A percentile compares a stretch with the other conserved stretches of the same genome.
phyloP scores from a whole-genome alignment of 2,797 vertebrate genomes.

The Mycteria americana region DNA sequence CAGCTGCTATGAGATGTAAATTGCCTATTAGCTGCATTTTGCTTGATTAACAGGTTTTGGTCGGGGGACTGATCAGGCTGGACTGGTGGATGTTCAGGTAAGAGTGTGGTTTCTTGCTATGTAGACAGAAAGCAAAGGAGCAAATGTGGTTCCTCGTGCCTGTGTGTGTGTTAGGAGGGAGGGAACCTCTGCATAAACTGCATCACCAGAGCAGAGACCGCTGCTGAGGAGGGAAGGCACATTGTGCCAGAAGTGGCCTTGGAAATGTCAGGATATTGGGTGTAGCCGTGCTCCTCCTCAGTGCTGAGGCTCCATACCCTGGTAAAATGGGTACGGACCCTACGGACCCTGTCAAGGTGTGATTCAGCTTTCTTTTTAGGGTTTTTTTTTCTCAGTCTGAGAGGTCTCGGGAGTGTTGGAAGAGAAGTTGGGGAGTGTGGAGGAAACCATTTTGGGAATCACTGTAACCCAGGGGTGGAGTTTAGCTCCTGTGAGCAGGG shows the following conservation, averaged over 20 bases:
- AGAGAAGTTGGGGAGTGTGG: background rate
- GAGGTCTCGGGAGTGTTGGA: background rate
- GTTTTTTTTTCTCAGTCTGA: background rate
- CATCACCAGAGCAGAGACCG: background rate
- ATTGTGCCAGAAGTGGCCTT: background rate
- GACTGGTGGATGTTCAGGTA: conserved; percentile 9
- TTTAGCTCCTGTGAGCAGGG: background rate
- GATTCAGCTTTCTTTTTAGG: background rate
- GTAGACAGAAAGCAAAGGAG: background rate
- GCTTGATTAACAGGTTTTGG: background rate
- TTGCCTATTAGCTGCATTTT: conserved; percentile 20
- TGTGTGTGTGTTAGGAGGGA: background rate
- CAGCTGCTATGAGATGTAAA: background rate
- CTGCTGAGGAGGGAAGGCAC: background rate
- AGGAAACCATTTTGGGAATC: background rate
- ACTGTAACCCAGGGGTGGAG: background rate
- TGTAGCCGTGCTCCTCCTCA: background rate
- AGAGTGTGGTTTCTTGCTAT: background rate
- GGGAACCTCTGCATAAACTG: background rate
- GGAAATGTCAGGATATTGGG: background rate
- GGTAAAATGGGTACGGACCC: background rate
- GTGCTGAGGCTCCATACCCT: rapidly evolving
- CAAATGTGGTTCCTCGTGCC: background rate
- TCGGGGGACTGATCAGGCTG: background rate
- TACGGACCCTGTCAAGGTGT: rapidly evolving